phyloP scores from a whole-genome alignment of 2,888 invertebrate genomes.

The Eubasilissa splendida region DNA sequence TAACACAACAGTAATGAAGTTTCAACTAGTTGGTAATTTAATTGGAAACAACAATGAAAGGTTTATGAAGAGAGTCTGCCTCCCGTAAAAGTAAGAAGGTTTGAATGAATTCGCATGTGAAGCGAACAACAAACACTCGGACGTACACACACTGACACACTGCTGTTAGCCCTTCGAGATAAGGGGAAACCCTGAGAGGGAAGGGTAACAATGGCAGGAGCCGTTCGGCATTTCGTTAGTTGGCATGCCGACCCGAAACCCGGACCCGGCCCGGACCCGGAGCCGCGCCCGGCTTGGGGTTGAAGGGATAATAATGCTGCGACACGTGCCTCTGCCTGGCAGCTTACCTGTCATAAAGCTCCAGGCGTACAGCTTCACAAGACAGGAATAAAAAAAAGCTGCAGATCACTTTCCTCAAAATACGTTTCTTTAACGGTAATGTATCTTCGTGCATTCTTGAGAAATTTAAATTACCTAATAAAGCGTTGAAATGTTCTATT shows the following conservation, averaged over 20 bases:
- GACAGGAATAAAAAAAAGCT: no score
- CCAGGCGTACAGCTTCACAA: no score
- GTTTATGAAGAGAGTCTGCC: neutral
- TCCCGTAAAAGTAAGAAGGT: constrained; percentile 28
- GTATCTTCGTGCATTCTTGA: no score
- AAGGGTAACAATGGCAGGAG: constrained; percentile 26
- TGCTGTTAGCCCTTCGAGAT: constrained; percentile 38
- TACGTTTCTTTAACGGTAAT: no score
- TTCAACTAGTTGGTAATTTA: constrained; percentile 10
- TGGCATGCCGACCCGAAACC: constrained; percentile 38
- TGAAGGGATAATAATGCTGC: constrained; percentile 49
- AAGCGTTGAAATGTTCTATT: no score
- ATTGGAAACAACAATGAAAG: constrained; percentile 23
- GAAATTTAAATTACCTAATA: no score
- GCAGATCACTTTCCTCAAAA: no score
- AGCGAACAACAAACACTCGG: constrained; percentile 38
- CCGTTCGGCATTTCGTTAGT: constrained; percentile 36
- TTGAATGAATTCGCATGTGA: constrained; percentile 38
- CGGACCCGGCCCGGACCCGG: neutral
- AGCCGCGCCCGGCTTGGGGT: constrained; percentile 13
- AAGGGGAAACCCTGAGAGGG: constrained; percentile 11
- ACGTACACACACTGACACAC: constrained; percentile 26
- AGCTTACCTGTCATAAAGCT: neutral
- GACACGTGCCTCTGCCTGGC: constrained; percentile 38
- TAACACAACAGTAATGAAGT: neutral